Evolutionary conservation across 2,888 invertebrate species (phyloP), one percentile per base, ranked within the genome.

Genomic region (Flabesymbios commensalis): DNA sequence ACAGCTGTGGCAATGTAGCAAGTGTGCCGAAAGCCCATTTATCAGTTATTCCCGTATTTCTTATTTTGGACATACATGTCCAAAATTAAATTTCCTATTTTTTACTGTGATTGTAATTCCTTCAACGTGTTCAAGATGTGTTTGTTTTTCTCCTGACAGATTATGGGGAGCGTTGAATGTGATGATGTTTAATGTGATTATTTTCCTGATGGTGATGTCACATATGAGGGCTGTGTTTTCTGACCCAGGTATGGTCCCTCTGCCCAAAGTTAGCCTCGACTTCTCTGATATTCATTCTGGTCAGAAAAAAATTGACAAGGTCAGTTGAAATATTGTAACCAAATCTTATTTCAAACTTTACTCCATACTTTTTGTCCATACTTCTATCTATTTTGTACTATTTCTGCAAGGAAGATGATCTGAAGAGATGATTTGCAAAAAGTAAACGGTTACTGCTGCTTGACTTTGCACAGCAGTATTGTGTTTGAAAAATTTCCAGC

Each of bases 241-340:
- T n/a, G 93, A 94, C 84, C 93, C 94, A 2, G 93, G 93, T 2
- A 88, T 90, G 53, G 91, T 94, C 43, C 93, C 90, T n/a, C 83
- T 91, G 57, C 85, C 84, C 31, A 77, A 78, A 59, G 82, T 80
- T 47, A 87, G 88, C 69, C 84, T 91, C 77, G 91, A 92, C 78
- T 91, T 92, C 82, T 90, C 91, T 1, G 91, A 92, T 77, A 68
- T 79, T 43, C 78, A 78, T 43, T 72, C 76, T n/a, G 78, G 77
- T 14, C 74, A 75, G 32, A 66, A 66, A n/a, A 71, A 69, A 39
- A 39, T 48, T 19, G 33, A 60, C 10, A 64, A 59, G 45, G 64
- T 57, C 19, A 39, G 47, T 55, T 2, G 7, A 45, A 14, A 19
- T 7, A 19, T n/a, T 36, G 39, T 5, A 28, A 7, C 10, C 22